phyloP scores from a whole-genome alignment of 2,797 vertebrate species.

The Coregonus suidteri region DNA sequence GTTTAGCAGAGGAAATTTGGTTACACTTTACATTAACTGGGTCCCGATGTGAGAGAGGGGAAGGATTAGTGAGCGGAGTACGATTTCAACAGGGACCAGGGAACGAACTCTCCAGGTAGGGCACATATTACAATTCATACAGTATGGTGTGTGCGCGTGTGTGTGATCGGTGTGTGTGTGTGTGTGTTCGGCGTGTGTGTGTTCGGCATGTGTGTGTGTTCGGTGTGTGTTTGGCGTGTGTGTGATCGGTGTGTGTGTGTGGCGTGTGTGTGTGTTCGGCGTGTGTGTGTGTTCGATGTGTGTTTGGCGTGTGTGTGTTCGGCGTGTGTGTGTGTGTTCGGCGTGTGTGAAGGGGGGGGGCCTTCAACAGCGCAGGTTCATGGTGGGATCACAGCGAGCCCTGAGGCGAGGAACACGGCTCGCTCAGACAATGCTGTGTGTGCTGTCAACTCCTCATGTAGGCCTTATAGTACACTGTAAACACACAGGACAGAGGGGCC shows the following conservation, averaged over 20 bases:
- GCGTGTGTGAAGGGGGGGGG: slow-evolving; percentile 17
- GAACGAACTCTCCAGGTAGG: slow-evolving; percentile 73
- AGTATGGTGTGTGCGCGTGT: slow-evolving; percentile 63
- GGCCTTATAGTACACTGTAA: background rate
- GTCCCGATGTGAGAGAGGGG: slow-evolving; percentile 72
- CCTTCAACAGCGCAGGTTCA: slow-evolving; percentile 76
- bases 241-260: slow-evolving; percentile 34
- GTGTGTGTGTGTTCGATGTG: slow-evolving; percentile 4
- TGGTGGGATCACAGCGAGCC: slow-evolving; percentile 70
- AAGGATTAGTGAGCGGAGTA: slow-evolving; percentile 72
- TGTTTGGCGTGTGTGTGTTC: no score
- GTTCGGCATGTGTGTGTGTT: slow-evolving; percentile 24
- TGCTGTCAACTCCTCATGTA: slow-evolving; percentile 48
- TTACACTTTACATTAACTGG: slow-evolving; percentile 79
- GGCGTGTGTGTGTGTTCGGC: slow-evolving; percentile 32
- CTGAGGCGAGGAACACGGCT: slow-evolving; percentile 60
- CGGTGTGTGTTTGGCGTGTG: slow-evolving; percentile 11
- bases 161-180: slow-evolving; percentile 39
- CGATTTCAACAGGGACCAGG: slow-evolving; percentile 70
- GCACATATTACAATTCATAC: slow-evolving; percentile 72
- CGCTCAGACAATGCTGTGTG: slow-evolving; percentile 54
- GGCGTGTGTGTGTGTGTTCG: no score
- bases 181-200: background rate
- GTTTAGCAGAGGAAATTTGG: slow-evolving; percentile 80
- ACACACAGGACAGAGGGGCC: slow-evolving; percentile 47